phyloP scores from a whole-genome alignment of 2,113 vertebrate genomes.

The Toxostoma redivivum region DNA sequence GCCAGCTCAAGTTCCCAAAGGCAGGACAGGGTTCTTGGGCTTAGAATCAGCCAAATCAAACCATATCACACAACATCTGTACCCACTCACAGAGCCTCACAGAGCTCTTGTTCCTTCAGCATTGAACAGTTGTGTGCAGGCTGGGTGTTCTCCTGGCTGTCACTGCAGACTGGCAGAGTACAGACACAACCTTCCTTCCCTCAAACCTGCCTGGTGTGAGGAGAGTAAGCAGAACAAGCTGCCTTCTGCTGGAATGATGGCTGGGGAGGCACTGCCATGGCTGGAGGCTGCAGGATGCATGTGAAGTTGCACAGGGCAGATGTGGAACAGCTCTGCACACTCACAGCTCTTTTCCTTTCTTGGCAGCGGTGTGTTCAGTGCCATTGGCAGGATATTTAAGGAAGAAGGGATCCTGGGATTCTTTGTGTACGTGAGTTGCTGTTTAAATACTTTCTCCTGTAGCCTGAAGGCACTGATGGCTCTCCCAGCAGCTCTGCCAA shows the following conservation, averaged over 20 bases:
- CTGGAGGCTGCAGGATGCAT: background rate
- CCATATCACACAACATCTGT: background rate
- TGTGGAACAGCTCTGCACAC: background rate
- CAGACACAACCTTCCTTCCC: background rate
- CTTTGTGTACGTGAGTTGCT: conserved; percentile 85
- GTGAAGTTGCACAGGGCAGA: background rate
- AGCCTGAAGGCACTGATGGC: background rate
- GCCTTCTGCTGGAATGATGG: background rate
- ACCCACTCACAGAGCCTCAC: background rate
- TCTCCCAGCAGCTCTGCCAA: background rate
- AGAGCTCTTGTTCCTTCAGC: background rate
- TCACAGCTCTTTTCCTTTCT: background rate
- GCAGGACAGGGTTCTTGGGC: background rate
- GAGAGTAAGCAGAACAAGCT: background rate
- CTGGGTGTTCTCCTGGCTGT: background rate
- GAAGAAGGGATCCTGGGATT: conserved; percentile 88
- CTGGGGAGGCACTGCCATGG: background rate
- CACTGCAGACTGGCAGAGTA: background rate
- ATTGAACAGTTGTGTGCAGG: background rate
- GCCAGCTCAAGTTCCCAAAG: background rate
- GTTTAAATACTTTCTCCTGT: background rate
- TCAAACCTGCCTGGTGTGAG: background rate
- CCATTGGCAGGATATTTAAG: conserved; percentile 81
- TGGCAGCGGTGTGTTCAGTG: conserved; percentile 79
- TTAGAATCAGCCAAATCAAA: background rate